Evolutionary conservation across 2,797 vertebrate species (phyloP).

Genomic region (Thaleichthys pacificus): DNA sequence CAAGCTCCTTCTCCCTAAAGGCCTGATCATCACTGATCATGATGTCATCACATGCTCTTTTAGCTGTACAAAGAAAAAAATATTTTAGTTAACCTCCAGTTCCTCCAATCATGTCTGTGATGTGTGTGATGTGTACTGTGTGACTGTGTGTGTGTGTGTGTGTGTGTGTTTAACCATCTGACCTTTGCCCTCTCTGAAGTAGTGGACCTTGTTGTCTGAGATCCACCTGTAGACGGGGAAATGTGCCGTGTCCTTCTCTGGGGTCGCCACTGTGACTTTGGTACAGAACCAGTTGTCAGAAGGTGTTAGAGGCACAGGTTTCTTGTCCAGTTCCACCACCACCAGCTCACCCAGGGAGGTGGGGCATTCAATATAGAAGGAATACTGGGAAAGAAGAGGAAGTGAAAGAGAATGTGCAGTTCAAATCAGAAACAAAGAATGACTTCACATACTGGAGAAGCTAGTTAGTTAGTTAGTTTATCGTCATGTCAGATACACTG

Average conservation of each 20-base stretch:
- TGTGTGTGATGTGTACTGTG: no score
- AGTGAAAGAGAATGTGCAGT: neutral
- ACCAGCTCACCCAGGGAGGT: slow-evolving; percentile 18
- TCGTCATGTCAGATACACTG: no score
- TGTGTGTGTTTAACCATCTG: neutral
- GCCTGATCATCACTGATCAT: no score
- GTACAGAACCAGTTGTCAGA: slow-evolving; percentile 32
- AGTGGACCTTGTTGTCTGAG: neutral
- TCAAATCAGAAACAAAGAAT: neutral
- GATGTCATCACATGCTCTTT: no score
- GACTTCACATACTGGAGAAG: neutral
- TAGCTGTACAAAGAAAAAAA: neutral
- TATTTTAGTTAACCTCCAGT: no score
- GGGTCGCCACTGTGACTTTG: slow-evolving; percentile 20
- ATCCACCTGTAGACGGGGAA: slow-evolving; percentile 30
- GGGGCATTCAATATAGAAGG: neutral
- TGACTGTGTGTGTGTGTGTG: no score
- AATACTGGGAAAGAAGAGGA: no score
- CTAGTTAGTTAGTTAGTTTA: no score
- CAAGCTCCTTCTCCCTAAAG: no score
- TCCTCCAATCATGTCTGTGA: neutral
- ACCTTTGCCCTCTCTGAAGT: slow-evolving; percentile 20
- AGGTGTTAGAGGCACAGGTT: neutral
- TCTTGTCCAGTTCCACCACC: slow-evolving; percentile 10
- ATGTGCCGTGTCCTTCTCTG: neutral